A percentile compares a stretch with the other conserved stretches of the same genome.
phyloP scores from a whole-genome alignment of 2,888 invertebrate genomes.

The Tiphia femorata region DNA sequence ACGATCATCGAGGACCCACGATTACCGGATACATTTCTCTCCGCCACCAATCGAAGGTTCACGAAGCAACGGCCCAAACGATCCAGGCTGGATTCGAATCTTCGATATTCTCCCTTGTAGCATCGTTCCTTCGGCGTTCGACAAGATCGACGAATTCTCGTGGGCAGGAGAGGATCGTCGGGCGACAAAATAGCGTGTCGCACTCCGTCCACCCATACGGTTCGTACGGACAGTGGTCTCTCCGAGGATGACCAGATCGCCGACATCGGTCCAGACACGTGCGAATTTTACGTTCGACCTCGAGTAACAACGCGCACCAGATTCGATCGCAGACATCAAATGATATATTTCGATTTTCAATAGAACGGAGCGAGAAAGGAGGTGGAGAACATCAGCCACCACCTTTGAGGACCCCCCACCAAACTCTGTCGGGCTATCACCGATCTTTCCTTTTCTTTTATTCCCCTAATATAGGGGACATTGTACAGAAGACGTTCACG shows the following conservation, averaged over 20 bases:
- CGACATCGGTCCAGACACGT: too few species aligned
- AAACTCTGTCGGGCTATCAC: too few species aligned
- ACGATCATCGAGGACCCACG: constrained; percentile 31
- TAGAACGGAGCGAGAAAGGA: too few species aligned
- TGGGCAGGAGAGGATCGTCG: constrained; percentile 72
- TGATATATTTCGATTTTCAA: too few species aligned
- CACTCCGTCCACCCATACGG: constrained; percentile 80
- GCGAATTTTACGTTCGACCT: too few species aligned
- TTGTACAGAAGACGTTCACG: background rate
- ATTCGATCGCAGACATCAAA: too few species aligned
- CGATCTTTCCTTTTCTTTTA: background rate
- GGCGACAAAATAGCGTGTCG: constrained; percentile 78
- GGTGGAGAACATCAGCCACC: too few species aligned
- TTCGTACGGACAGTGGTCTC: constrained; percentile 72
- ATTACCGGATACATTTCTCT: constrained; percentile 34
- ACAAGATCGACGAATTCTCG: constrained; percentile 42
- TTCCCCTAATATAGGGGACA: too few species aligned
- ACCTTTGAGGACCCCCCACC: too few species aligned
- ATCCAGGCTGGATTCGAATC: constrained; percentile 40
- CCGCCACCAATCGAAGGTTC: constrained; percentile 54
- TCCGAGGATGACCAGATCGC: constrained; percentile 74
- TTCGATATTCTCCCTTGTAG: constrained; percentile 44
- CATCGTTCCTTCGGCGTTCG: constrained; percentile 47
- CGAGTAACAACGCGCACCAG: too few species aligned
- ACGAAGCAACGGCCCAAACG: constrained; percentile 52